These are phyloP conservation scores for Torymus aiolomorphi DNA, from an alignment of 2,888 invertebrate species.

Conservation along the genomic window DNA sequence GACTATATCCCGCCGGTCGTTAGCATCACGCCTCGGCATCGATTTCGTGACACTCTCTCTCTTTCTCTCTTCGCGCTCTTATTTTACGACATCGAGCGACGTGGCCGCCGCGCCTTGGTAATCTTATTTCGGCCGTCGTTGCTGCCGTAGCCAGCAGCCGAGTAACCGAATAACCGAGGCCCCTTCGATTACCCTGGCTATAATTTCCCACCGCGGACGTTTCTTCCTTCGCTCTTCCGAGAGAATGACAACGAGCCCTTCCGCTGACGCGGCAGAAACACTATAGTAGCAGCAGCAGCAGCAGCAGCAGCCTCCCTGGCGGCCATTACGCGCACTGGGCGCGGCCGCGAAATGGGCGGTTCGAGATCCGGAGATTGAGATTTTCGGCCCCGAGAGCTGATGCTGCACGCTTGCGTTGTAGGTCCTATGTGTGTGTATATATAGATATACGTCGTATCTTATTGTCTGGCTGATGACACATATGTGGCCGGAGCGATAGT, in stretches of 20 bases:
- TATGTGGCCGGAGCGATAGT: too few species aligned
- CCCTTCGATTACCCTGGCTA: conserved; percentile 38
- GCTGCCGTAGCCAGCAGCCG: background rate
- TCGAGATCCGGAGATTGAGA: conserved; percentile 40
- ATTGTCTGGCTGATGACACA: too few species aligned
- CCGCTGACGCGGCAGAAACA: conserved; percentile 35
- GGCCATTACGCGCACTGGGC: background rate
- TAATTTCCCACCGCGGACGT: conserved; percentile 41
- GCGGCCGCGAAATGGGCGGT: conserved; percentile 1
- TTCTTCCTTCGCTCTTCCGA: conserved; percentile 12
- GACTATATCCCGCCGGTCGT: background rate
- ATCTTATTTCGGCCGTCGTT: conserved; percentile 38
- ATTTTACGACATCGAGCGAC: conserved; percentile 9
- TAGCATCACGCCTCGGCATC: conserved; percentile 11
- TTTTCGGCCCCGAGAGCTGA: conserved; percentile 30
- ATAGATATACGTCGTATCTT: too few species aligned
- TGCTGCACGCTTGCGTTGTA: conserved; percentile 25
- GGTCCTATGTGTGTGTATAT: background rate
- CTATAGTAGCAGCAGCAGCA: too few species aligned
- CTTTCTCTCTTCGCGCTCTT: conserved; percentile 9
- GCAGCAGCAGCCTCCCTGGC: background rate
- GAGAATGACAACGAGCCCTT: background rate
- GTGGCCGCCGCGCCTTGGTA: conserved; percentile 11
- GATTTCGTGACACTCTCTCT: background rate
- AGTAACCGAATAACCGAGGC: conserved; percentile 42